phyloP scores from a whole-genome alignment of 2,113 vertebrate species.

The Microtus montanus region DNA sequence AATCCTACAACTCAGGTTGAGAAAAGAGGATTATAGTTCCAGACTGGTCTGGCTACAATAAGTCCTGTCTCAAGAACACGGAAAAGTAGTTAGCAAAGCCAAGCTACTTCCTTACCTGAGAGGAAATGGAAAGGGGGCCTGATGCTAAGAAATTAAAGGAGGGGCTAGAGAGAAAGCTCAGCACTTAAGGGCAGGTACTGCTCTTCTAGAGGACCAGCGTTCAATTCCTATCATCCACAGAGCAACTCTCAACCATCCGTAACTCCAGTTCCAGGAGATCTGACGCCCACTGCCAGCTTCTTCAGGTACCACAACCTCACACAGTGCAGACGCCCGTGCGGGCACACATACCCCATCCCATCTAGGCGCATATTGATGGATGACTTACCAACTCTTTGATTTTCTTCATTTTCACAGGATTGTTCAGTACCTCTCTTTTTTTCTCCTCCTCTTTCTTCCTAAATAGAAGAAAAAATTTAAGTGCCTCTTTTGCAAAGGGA shows the following conservation, averaged over 20 bases:
- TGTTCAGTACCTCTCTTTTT: constrained; percentile 95
- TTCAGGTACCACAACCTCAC: too few relatives aligned
- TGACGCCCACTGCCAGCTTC: background rate
- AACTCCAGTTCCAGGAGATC: background rate
- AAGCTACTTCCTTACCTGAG: background rate
- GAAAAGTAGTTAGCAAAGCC: background rate
- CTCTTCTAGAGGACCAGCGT: background rate
- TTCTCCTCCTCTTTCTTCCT: constrained; percentile 97
- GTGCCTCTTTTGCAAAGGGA: constrained; percentile 19
- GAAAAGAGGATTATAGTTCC: background rate
- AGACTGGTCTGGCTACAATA: background rate
- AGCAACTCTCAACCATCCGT: background rate
- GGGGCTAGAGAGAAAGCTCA: background rate
- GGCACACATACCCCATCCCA: background rate
- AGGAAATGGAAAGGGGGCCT: background rate
- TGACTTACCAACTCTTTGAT: constrained; percentile 94
- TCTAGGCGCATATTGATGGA: background rate
- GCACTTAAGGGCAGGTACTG: background rate
- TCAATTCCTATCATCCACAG: background rate
- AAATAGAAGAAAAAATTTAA: constrained; percentile 32
- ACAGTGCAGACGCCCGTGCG: too few relatives aligned
- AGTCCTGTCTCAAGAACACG: background rate
- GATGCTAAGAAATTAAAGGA: background rate
- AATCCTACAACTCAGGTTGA: background rate
- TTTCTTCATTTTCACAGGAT: constrained; percentile 99